Conservation (phyloP, 2,797 vertebrate species). For the Halcyon smyrnensis region DNA sequence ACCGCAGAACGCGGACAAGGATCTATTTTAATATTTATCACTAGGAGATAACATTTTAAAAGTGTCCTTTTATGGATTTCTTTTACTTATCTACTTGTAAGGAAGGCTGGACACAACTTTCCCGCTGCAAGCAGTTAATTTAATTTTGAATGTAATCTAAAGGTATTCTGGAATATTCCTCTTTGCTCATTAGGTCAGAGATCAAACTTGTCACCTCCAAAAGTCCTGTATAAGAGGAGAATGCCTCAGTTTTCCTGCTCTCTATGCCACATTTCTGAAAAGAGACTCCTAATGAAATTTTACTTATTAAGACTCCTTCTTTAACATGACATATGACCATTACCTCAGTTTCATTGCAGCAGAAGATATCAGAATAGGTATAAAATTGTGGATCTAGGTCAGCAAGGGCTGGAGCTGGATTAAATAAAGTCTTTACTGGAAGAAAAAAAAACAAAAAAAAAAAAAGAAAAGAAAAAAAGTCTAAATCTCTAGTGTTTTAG, state of each 20-base stretch:
- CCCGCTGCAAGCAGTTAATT: not conserved
- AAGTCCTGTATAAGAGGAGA: not conserved
- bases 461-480: not conserved
- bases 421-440: conserved; percentile 95
- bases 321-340: conserved; percentile 3
- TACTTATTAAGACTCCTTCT: not conserved
- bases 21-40: conserved; percentile 31
- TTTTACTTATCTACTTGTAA: not conserved
- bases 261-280: not conserved
- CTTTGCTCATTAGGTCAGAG: not conserved
- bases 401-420: conserved; percentile 91
- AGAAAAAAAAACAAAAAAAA: conserved; percentile 38
- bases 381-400: conserved; percentile 91
- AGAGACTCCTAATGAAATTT: not conserved
- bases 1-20: not conserved
- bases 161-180: not conserved
- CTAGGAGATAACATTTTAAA: not conserved
- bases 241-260: not conserved
- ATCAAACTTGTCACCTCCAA: not conserved
- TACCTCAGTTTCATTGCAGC: conserved; percentile 98
- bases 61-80: not conserved
- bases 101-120: not conserved
- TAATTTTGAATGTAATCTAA: not conserved
- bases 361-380: conserved; percentile 90
- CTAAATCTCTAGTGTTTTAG: not conserved